These are phyloP conservation scores for Tetranychus urticae DNA, from an alignment of 1,140 invertebrate genomes.

Conservation along the genomic window DNA sequence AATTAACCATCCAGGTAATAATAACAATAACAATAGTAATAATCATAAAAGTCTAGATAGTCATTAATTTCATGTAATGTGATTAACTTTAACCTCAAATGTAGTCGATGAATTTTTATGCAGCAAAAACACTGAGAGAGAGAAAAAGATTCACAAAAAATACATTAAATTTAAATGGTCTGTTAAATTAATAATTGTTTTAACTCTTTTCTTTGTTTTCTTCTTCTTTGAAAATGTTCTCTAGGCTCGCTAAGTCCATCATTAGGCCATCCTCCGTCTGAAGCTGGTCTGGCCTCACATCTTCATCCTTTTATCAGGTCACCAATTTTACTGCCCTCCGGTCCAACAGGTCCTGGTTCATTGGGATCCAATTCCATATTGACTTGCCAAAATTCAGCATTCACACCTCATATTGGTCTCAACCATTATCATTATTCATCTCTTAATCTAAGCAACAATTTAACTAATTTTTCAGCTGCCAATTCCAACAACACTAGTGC, in stretches of 20 bases:
- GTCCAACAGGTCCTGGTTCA: neutral
- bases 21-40: too few species aligned
- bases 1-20: too few species aligned
- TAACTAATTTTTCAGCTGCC: neutral
- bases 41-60: too few species aligned
- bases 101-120: too few species aligned
- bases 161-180: too few species aligned
- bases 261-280: conserved; percentile 6
- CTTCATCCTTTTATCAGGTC: conserved; percentile 11
- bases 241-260: conserved; percentile 13
- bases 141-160: too few species aligned
- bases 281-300: conserved; percentile 8
- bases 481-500: conserved; percentile 10
- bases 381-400: neutral
- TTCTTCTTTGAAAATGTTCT: neutral
- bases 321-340: neutral
- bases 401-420: neutral
- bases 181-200: neutral
- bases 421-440: neutral
- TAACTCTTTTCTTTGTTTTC: neutral
- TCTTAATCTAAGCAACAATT: neutral
- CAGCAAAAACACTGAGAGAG: too few species aligned
- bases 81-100: too few species aligned
- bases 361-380: neutral
- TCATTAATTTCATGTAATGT: too few species aligned